phyloP scores from a whole-genome alignment of 2,113 vertebrate species.

The Trogon surrucura region DNA sequence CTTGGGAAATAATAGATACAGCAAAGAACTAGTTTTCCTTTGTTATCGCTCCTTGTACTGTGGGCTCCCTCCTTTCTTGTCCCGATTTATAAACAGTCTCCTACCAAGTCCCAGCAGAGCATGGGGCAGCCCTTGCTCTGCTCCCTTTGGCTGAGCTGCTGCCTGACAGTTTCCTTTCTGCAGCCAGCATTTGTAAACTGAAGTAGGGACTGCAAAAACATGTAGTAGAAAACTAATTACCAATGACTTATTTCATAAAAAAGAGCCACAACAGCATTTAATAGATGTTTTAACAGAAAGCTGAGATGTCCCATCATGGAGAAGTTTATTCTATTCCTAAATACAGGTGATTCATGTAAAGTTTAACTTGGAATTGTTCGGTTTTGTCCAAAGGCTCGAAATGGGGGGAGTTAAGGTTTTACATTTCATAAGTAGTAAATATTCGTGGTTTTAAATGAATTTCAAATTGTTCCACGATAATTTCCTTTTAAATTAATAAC shows the following conservation, averaged over 20 bases:
- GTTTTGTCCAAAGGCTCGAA: neutral
- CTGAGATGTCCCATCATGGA: neutral
- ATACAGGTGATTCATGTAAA: neutral
- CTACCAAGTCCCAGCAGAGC: neutral
- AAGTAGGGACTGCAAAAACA: neutral
- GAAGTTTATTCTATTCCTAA: neutral
- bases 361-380: neutral
- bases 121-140: fast-evolving
- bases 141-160: neutral
- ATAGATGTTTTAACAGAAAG: neutral
- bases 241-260: neutral
- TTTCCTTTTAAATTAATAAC: neutral
- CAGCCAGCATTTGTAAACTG: neutral
- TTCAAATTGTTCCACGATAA: neutral
- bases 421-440: neutral
- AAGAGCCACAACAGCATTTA: neutral
- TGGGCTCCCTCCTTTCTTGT: neutral
- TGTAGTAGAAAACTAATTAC: neutral
- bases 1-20: neutral
- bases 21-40: neutral
- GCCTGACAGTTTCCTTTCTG: neutral
- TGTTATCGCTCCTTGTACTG: neutral
- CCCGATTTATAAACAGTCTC: neutral
- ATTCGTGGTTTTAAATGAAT: neutral
- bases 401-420: neutral